These are phyloP conservation scores for Oxygymnocypris stewartii DNA, from an alignment of 2,113 vertebrate genomes.

Conservation along the genomic window DNA sequence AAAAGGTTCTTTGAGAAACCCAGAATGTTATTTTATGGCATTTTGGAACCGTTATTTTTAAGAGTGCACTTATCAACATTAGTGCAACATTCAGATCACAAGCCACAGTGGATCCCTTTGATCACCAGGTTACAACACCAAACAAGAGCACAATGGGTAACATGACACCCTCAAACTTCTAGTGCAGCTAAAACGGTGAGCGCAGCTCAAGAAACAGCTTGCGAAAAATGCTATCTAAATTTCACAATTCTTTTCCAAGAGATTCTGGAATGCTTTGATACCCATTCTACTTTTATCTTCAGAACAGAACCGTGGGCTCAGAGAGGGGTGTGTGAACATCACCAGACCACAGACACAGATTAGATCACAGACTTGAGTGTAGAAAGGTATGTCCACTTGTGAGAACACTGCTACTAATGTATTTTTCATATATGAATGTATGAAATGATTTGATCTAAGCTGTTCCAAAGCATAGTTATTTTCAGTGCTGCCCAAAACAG, in stretches of 20 bases:
- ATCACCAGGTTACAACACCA: constrained; percentile 1
- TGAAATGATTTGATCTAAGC: background rate
- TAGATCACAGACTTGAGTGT: background rate
- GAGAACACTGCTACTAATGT: background rate
- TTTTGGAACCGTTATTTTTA: background rate
- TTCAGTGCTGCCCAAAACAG: background rate
- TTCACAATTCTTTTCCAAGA: background rate
- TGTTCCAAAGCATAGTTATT: background rate
- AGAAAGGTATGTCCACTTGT: background rate
- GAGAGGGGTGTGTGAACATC: background rate
- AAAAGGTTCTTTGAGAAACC: background rate
- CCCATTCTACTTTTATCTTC: background rate
- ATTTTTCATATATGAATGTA: background rate
- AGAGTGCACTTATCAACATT: background rate
- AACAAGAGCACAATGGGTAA: constrained; percentile 5
- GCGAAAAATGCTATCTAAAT: background rate
- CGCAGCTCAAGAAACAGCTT: background rate
- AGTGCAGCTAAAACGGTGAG: background rate
- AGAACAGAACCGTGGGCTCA: background rate
- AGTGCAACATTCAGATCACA: background rate
- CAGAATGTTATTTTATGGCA: background rate
- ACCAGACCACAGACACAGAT: background rate
- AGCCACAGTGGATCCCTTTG: background rate
- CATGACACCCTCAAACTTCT: constrained; percentile 14
- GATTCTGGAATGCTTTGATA: constrained; percentile 19